These are phyloP conservation scores for Seriola aureovittata DNA, from an alignment of 2,113 vertebrate genomes.

Conservation along the genomic window DNA sequence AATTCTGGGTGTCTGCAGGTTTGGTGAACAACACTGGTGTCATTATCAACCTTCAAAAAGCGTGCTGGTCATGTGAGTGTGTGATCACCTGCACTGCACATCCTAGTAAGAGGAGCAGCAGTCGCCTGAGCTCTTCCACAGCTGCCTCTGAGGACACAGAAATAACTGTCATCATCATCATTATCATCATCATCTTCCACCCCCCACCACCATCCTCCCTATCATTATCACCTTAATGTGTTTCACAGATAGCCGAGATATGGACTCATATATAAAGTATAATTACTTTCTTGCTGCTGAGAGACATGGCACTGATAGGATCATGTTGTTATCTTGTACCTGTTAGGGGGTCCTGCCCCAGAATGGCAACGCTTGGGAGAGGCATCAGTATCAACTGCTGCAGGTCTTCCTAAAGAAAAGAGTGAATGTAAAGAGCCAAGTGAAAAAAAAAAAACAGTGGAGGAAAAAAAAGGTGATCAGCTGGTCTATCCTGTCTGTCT, in stretches of 20 bases:
- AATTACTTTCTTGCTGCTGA: slow-evolving; percentile 62
- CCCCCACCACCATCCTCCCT: slow-evolving; percentile 25
- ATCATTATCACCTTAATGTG: slow-evolving; percentile 70
- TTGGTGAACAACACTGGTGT: background rate
- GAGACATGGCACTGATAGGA: slow-evolving; percentile 58
- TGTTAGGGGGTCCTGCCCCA: slow-evolving; percentile 90
- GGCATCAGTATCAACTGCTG: slow-evolving; percentile 90
- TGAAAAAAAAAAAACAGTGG: background rate
- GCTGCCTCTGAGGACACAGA: slow-evolving; percentile 85
- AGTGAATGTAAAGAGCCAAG: slow-evolving; percentile 34
- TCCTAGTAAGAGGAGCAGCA: slow-evolving; percentile 89
- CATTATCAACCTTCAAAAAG: slow-evolving; percentile 13
- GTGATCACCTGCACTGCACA: slow-evolving; percentile 90
- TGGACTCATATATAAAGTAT: slow-evolving; percentile 57
- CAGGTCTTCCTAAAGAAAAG: slow-evolving; percentile 86
- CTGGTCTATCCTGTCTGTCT: slow-evolving; percentile 8
- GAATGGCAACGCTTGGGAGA: slow-evolving; percentile 88
- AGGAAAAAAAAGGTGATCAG: slow-evolving; percentile 8
- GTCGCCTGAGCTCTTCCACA: slow-evolving; percentile 86
- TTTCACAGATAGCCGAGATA: slow-evolving; percentile 66
- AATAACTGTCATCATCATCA: slow-evolving; percentile 59
- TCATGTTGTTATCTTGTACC: slow-evolving; percentile 80
- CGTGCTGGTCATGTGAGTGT: slow-evolving; percentile 19
- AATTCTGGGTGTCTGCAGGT: background rate
- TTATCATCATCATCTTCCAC: slow-evolving; percentile 52